Percentiles rank a stretch among this genome's conserved stretches.
These are phyloP conservation scores for Chrysoperla carnea DNA, from an alignment of 1,140 invertebrate species.

Conservation along the genomic window DNA sequence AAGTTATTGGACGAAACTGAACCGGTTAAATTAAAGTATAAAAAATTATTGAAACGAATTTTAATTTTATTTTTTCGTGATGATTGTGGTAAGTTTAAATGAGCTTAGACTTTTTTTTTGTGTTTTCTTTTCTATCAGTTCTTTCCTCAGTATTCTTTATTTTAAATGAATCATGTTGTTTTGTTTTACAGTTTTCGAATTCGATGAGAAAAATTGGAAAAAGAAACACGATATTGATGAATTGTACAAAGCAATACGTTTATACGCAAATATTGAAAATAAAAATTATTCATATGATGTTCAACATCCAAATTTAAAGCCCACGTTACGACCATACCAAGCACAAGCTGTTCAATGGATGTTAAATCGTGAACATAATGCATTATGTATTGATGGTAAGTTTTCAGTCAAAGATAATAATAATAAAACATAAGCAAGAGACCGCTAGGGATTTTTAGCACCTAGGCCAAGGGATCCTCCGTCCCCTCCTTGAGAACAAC, in stretches of 20 bases:
- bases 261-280: background rate
- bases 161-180: too few species aligned
- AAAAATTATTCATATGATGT: slow-evolving; percentile 1
- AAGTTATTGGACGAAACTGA: too few species aligned
- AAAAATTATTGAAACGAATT: background rate
- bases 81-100: too few species aligned
- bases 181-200: background rate
- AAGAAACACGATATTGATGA: background rate
- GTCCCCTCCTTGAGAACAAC: too few species aligned
- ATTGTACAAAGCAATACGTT: background rate
- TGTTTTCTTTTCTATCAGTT: too few species aligned
- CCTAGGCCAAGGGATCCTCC: slow-evolving; percentile 1
- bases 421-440: background rate
- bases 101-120: too few species aligned
- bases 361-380: slow-evolving; percentile 30
- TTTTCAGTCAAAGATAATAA: background rate
- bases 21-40: slow-evolving; percentile 9
- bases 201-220: background rate
- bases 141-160: too few species aligned
- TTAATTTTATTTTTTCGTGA: too few species aligned
- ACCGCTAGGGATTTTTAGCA: background rate
- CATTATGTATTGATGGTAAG: background rate
- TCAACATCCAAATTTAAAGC: slow-evolving; percentile 13
- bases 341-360: slow-evolving; percentile 49
- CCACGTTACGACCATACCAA: slow-evolving; percentile 45